Base-by-base conservation (phyloP, 2,113 vertebrate species). In the Campylorhamphus procurvoides region DNA sequence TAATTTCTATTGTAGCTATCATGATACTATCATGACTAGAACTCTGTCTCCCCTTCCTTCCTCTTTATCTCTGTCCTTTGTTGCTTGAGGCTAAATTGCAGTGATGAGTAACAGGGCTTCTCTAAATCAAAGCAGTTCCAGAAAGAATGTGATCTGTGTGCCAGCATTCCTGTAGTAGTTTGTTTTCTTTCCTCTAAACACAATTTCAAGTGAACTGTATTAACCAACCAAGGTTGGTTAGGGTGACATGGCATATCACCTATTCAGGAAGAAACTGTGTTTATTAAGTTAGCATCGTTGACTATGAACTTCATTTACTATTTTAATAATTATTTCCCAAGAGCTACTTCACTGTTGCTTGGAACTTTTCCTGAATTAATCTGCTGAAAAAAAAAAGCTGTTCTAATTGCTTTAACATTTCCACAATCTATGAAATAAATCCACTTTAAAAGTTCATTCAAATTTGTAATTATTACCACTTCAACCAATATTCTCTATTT, bases 251-350 rank as follows among this genome's bases (percentile, higher is more conserved):
- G 46, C 76, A 13, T 55, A 58, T 52, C 39, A 33, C 50, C 39
- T 90, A 8, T 92, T 84, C 55, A 84, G 60, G 52, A 88, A 31
- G 44, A 93, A 86, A 44, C 19, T 28, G 11, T 82, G 63, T 44
- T 86, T 94, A 95, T 94, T 92, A 95, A 94, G 27, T 87, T 91
- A 91, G 31, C 33, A 50, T 58, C 83, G 63, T 56, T 93, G 92
- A 94, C 88, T 94, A 77, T 89, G 55, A 94, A 66, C 52, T 78
- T n/a, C 69, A 84, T 92, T 67, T 59, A 28, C 69, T 89, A 79
- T 90, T 94, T 93, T 28, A 60, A 33, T 79, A 89, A 66, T 94
- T 96, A 89, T 62, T 93, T 96, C 87, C 78, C 66, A 94, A 96
- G 86, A 92, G 86, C 60, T 94, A 47, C 72, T 95, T 96, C 74